Conservation (phyloP, 2,113 vertebrate genomes). For the Danio rerio region GRCz12tu NC_133184.1:36438001-36438500, state of each 20-base stretch:
- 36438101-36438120: conserved; percentile 54
- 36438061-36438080: conserved; percentile 69
- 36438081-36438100: conserved; percentile 49
- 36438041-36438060: conserved; percentile 58
- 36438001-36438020: conserved; percentile 73
- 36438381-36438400: no score
- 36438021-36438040: conserved; percentile 43
- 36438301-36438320: conserved; percentile 53
- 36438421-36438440: no score
- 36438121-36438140: conserved; percentile 48
- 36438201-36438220: conserved; percentile 18
- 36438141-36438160: conserved; percentile 49
- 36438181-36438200: conserved; percentile 39
- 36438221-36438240: conserved; percentile 26
- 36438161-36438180: conserved; percentile 28
- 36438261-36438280: conserved; percentile 4
- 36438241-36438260: neutral
- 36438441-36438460: no score
- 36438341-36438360: neutral
- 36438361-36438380: no score
- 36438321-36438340: neutral
- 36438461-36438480: no score
- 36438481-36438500: no score
- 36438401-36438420: no score
- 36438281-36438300: conserved; percentile 19